Base-by-base conservation (phyloP, 2,888 invertebrate genomes). In the Phyto melanocephala region DNA sequence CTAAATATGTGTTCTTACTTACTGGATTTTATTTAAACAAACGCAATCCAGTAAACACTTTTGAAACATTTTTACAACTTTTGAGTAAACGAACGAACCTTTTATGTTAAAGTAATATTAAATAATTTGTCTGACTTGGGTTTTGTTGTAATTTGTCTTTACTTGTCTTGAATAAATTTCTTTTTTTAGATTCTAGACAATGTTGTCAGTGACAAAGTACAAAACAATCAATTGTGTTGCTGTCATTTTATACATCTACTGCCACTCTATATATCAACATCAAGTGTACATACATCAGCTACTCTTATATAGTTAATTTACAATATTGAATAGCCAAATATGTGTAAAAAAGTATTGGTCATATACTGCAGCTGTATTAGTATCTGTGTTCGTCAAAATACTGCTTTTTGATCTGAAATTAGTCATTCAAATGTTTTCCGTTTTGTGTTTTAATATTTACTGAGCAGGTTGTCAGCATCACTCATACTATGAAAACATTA, bases 61-160 rank as follows among this genome's bases (percentile, higher is more conserved):
- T n/a, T n/a, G n/a, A n/a, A n/a, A n/a, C n/a, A n/a, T n/a, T n/a
- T n/a, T n/a, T n/a, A n/a, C n/a, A n/a, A n/a, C n/a, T n/a, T n/a
- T n/a, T n/a, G n/a, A n/a, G n/a, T n/a, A n/a, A n/a, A n/a, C n/a
- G n/a, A n/a, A n/a, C n/a, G n/a, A n/a, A n/a, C n/a, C n/a, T n/a
- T n/a, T n/a, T 62, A 22, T 54, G 45, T 70, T 62, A 68, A 70
- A 54, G 20, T 77, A 68, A 68, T 62, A 77, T 45, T 52, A 45
- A 52, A 62, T 45, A 62, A 77, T 77, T 62, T 70, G 45, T 77
- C 62, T 70, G 62, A 42, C 68, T 77, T 62, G 45, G 52, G 52
- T 70, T 77, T 71, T 28, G 8, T 37, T 42, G 24, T n/a, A 42
- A 10, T 62, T 50, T 50, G 2, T 20, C 10, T 50, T 50, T 13